Conservation (phyloP, 2,113 vertebrate species). For the Hypomesus transpacificus region DNA sequence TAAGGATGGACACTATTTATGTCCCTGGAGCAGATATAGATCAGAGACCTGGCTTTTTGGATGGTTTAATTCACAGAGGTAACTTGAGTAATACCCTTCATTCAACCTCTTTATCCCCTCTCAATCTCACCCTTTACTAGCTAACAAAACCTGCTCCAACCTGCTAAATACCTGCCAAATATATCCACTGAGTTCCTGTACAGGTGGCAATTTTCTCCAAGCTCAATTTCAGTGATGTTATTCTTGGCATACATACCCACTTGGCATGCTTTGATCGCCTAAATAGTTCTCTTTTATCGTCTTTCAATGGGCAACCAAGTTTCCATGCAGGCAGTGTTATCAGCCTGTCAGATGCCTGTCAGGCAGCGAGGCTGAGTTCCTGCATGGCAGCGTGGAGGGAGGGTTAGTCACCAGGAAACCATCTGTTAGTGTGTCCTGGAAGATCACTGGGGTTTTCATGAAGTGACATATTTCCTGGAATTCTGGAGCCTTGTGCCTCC, state of each 20-base stretch:
- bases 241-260: neutral
- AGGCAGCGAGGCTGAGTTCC: slow-evolving; percentile 37
- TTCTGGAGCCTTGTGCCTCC: too few species aligned
- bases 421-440: slow-evolving; percentile 44
- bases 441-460: slow-evolving; percentile 42
- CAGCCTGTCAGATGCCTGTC: slow-evolving; percentile 43
- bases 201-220: too few species aligned
- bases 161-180: too few species aligned
- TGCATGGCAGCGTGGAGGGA: slow-evolving; percentile 32
- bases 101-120: too few species aligned
- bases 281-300: slow-evolving; percentile 52
- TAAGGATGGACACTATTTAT: too few species aligned
- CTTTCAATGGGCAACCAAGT: slow-evolving; percentile 23
- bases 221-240: neutral
- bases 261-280: slow-evolving; percentile 18
- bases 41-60: too few species aligned
- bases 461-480: slow-evolving; percentile 24
- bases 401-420: slow-evolving; percentile 66
- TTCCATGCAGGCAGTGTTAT: slow-evolving; percentile 56
- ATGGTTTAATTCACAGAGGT: too few species aligned
- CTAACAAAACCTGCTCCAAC: too few species aligned
- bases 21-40: too few species aligned
- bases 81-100: too few species aligned
- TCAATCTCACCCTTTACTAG: too few species aligned
- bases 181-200: too few species aligned